A percentile compares a stretch with the other conserved stretches of the same genome.
phyloP scores from a whole-genome alignment of 2,888 invertebrate species.

The Noctua fimbriata region DNA sequence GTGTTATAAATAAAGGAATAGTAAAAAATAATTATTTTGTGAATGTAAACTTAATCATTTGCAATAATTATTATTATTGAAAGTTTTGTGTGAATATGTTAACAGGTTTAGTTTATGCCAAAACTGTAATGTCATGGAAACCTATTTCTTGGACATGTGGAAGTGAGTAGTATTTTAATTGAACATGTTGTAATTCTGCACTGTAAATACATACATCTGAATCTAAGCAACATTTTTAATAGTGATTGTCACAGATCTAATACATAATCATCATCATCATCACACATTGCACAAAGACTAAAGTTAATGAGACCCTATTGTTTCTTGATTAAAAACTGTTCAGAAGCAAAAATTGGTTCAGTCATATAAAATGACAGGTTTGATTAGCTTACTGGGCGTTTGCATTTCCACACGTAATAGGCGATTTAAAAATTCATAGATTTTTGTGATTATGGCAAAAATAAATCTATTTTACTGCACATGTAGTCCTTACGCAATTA shows the following conservation, averaged over 20 bases:
- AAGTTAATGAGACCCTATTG: constrained; percentile 34
- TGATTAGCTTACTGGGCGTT: neutral
- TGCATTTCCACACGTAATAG: constrained; percentile 8
- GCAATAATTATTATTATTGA: constrained; percentile 21
- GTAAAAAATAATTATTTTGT: constrained; percentile 15
- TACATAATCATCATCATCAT: constrained; percentile 21
- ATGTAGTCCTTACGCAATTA: neutral
- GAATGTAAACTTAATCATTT: constrained; percentile 41
- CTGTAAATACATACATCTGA: constrained; percentile 37
- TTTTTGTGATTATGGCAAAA: constrained; percentile 16
- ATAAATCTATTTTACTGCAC: neutral
- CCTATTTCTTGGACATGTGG: constrained; percentile 17
- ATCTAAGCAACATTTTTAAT: constrained; percentile 13
- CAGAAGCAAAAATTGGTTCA: neutral
- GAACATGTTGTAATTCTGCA: constrained; percentile 3
- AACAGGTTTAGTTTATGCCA: constrained; percentile 26
- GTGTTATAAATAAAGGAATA: constrained; percentile 26
- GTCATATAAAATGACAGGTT: neutral
- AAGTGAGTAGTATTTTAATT: constrained; percentile 10
- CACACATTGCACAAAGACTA: constrained; percentile 49
- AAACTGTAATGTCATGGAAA: constrained; percentile 38
- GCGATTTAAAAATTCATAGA: neutral
- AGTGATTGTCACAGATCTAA: constrained; percentile 10
- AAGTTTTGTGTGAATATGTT: constrained; percentile 39
- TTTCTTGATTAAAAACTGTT: constrained; percentile 31